phyloP scores from a whole-genome alignment of 2,797 vertebrate species.

The Perodicticus potto region DNA sequence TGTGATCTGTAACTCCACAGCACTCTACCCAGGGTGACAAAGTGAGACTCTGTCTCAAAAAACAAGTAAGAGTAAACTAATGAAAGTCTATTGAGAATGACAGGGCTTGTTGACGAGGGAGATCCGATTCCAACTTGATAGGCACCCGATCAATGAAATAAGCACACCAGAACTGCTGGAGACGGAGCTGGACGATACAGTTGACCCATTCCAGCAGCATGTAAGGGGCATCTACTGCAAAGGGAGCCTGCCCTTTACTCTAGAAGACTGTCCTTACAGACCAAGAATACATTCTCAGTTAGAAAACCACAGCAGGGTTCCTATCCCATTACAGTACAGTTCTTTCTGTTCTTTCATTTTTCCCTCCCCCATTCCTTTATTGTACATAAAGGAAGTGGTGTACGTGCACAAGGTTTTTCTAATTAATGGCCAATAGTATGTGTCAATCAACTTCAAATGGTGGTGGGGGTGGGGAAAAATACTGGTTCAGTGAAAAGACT shows the following conservation, averaged over 20 bases:
- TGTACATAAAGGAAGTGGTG: no score
- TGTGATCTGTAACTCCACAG: no score
- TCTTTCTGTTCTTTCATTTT: not conserved
- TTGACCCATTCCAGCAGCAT: not conserved
- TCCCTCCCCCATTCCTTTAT: not conserved
- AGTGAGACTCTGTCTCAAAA: no score
- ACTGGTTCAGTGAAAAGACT: not conserved
- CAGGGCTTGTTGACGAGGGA: not conserved
- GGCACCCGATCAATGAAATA: not conserved
- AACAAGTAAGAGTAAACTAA: no score
- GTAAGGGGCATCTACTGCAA: no score
- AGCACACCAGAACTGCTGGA: no score
- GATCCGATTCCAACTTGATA: not conserved
- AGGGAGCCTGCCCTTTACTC: not conserved
- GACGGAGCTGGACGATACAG: not conserved
- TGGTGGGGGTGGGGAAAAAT: no score
- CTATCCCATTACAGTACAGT: not conserved
- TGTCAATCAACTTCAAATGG: not conserved
- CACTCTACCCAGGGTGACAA: no score
- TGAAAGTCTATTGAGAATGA: not conserved
- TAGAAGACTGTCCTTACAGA: not conserved
- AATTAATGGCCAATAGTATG: not conserved
- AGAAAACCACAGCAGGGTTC: no score
- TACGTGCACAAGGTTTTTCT: not conserved
- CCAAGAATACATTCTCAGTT: not conserved